Percentiles rank a stretch among this genome's conserved stretches.
phyloP scores from a whole-genome alignment of 2,113 vertebrate genomes.

The Condylura cristata region DNA sequence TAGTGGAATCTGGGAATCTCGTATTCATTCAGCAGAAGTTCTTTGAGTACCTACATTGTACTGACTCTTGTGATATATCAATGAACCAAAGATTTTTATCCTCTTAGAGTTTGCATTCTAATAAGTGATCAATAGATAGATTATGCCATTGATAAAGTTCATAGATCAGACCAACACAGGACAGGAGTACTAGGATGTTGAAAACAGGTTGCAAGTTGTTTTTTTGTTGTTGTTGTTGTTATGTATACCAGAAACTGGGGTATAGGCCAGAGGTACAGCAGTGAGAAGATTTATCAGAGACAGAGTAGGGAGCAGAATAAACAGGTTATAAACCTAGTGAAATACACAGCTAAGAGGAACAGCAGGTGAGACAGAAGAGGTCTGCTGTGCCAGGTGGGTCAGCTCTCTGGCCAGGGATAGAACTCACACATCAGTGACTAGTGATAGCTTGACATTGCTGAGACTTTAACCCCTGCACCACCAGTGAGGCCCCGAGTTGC shows the following conservation, averaged over 20 bases:
- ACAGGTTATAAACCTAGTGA: too few relatives aligned
- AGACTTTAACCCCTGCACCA: too few relatives aligned
- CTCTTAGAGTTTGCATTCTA: slow-evolving; percentile 29
- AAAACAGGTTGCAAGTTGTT: not conserved
- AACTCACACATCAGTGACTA: too few relatives aligned
- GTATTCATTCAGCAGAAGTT: slow-evolving; percentile 32
- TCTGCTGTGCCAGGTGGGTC: too few relatives aligned
- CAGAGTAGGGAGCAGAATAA: too few relatives aligned
- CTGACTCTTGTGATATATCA: not conserved
- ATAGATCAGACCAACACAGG: not conserved
- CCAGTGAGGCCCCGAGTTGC: not conserved
- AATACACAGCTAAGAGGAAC: too few relatives aligned
- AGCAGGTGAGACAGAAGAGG: too few relatives aligned
- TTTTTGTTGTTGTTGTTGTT: not conserved
- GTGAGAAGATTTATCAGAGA: too few relatives aligned
- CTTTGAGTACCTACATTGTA: not conserved
- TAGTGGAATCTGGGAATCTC: slow-evolving; percentile 13
- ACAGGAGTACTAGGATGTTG: not conserved
- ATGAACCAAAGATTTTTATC: not conserved
- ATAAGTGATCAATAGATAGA: not conserved
- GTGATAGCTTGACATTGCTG: too few relatives aligned
- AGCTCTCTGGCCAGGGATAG: too few relatives aligned
- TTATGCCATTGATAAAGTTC: slow-evolving; percentile 1
- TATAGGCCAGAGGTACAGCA: too few relatives aligned
- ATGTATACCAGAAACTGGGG: too few relatives aligned